phyloP scores from a whole-genome alignment of 1,140 invertebrate genomes.

The Euwallacea similis region DNA sequence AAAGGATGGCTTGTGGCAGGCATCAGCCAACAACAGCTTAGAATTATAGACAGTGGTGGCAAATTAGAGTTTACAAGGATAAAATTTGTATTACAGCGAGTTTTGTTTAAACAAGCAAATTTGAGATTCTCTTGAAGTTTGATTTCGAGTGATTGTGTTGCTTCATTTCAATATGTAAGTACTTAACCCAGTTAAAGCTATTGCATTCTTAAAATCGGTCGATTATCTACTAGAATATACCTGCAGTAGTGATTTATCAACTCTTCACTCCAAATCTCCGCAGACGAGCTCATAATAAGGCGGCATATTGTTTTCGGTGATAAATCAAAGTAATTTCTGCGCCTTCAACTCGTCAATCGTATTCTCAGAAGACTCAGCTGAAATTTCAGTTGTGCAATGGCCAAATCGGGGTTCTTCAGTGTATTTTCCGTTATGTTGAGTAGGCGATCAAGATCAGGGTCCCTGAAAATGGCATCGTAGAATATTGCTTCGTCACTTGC shows the following conservation, averaged over 20 bases:
- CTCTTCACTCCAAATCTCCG: conserved; percentile 73
- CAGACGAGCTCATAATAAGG: conserved; percentile 92
- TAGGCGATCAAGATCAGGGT: conserved; percentile 2
- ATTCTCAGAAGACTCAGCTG: conserved; percentile 68
- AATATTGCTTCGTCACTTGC: conserved; percentile 32
- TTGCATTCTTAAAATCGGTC: conserved; percentile 15
- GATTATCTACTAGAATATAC: no score
- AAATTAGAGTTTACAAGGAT: no score
- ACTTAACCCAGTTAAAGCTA: no score
- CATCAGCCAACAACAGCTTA: no score
- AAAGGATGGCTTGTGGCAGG: no score
- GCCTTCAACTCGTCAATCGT: conserved; percentile 64
- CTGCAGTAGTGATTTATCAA: conserved; percentile 61
- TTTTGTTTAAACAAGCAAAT: no score
- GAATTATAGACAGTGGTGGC: no score
- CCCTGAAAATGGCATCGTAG: conserved; percentile 31
- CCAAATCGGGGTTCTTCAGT: conserved; percentile 39
- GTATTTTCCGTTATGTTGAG: neutral
- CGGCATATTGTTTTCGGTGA: conserved; percentile 86
- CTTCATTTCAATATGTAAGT: no score
- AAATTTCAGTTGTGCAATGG: conserved; percentile 69
- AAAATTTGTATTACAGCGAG: no score
- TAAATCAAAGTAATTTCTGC: conserved; percentile 72
- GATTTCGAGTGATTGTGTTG: no score
- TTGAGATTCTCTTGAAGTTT: no score